Evolutionary conservation across 2,888 invertebrate genomes (phyloP), one percentile per base, ranked within the genome.

Genomic region (Euspilapteryx auroguttella): DNA sequence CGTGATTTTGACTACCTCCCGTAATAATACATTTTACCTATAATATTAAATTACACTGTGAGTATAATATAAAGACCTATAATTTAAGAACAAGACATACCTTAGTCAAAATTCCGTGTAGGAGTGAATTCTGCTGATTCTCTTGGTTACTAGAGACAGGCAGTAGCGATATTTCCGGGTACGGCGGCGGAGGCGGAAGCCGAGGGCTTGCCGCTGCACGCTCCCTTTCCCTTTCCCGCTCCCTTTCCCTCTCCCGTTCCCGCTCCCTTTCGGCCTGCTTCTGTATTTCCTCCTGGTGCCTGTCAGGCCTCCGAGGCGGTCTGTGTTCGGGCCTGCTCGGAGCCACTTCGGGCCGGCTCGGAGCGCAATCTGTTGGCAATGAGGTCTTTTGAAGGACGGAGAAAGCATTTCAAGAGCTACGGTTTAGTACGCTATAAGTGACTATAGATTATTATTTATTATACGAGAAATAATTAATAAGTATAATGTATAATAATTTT

Each of bases 41-140:
- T n/a, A n/a, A n/a, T n/a, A n/a, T n/a, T n/a, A n/a, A n/a, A n/a
- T n/a, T n/a, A n/a, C n/a, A n/a, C n/a, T n/a, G n/a, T n/a, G n/a
- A n/a, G n/a, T n/a, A n/a, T n/a, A n/a, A n/a, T n/a, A n/a, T n/a
- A n/a, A n/a, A n/a, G n/a, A n/a, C n/a, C n/a, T n/a, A n/a, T n/a
- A n/a, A n/a, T n/a, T n/a, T n/a, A n/a, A n/a, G n/a, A n/a, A n/a
- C n/a, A n/a, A n/a, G n/a, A 30, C 27, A 28, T 50, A 75, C 83
- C 78, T 88, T 88, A 2, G 88, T 88, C 30, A 89, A 65, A 42
- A 88, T 88, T 22, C 87, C 88, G 47, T 89, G 89, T 3, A 89
- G 76, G 27, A 89, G 59, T 1, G 88, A 88, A 33, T 81, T 80
- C 39, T 80, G 79, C 34, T 78, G 78, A 0, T 46, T 43, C 1